These are phyloP conservation scores for Eulemur coronatus DNA, from an alignment of 2,797 vertebrate species.

Conservation along the genomic window DNA sequence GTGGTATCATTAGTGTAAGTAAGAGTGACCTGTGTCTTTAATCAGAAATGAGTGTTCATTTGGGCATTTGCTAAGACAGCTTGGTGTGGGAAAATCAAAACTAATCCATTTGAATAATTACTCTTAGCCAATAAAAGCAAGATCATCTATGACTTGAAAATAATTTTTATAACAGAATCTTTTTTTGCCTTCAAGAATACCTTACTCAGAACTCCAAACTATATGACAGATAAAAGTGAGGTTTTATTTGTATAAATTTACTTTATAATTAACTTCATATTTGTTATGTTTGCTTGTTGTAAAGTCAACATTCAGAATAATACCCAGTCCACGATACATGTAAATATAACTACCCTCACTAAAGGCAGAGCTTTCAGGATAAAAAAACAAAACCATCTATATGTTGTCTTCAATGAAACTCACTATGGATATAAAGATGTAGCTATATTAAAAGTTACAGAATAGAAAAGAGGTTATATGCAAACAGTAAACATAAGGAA, in stretches of 20 bases:
- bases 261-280: background rate
- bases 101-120: background rate
- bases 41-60: background rate
- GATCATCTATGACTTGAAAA: background rate
- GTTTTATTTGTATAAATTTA: background rate
- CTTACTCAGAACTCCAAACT: background rate
- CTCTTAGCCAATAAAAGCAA: background rate
- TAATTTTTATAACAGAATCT: background rate
- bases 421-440: background rate
- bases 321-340: background rate
- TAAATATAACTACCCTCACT: background rate
- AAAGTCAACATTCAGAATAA: background rate
- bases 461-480: background rate
- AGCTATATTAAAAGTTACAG: background rate
- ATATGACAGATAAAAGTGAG: background rate
- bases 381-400: background rate
- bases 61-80: background rate
- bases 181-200: background rate
- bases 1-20: background rate
- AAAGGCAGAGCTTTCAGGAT: background rate
- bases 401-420: background rate
- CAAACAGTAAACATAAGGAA: background rate
- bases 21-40: background rate
- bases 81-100: background rate
- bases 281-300: background rate